Evolutionary conservation across 2,888 invertebrate genomes (phyloP).

Genomic region (Pinctada fucata): DNA sequence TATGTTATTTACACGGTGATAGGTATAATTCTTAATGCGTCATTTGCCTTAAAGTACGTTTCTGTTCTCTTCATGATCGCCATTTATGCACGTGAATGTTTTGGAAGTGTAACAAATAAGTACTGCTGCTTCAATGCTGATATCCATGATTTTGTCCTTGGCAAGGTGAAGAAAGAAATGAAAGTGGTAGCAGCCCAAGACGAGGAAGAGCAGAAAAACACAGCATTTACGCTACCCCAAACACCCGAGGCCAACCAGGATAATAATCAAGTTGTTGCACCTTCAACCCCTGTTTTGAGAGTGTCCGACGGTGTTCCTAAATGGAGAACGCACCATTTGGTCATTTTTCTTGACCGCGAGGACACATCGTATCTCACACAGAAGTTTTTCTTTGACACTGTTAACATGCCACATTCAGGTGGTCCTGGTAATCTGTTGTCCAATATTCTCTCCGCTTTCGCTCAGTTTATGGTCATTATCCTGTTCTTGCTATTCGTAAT

Average conservation of each 20-base stretch:
- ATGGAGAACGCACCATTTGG: slow-evolving; percentile 38
- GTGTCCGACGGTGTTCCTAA: background rate
- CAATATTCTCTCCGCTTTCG: slow-evolving; percentile 35
- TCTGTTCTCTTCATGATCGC: slow-evolving; percentile 63
- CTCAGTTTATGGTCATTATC: slow-evolving; percentile 40
- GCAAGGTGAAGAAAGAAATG: slow-evolving; percentile 43
- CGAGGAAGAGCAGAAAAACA: slow-evolving; percentile 58
- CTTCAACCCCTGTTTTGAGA: no score
- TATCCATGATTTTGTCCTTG: slow-evolving; percentile 55
- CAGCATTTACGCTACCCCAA: slow-evolving; percentile 51
- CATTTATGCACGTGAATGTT: slow-evolving; percentile 67
- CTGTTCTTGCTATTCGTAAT: slow-evolving; percentile 51
- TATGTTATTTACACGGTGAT: slow-evolving; percentile 68
- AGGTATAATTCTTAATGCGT: slow-evolving; percentile 71
- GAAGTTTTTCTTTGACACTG: slow-evolving; percentile 47
- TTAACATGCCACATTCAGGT: slow-evolving; percentile 42
- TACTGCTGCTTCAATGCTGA: slow-evolving; percentile 70
- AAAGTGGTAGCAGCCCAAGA: slow-evolving; percentile 29
- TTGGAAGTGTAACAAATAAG: slow-evolving; percentile 65
- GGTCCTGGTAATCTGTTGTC: slow-evolving; percentile 46
- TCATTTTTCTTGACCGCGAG: slow-evolving; percentile 41
- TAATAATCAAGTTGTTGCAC: no score
- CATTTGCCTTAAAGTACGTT: slow-evolving; percentile 63
- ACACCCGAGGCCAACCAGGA: no score
- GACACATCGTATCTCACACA: slow-evolving; percentile 44